Evolutionary conservation across 2,888 invertebrate species (phyloP), one percentile per base, ranked within the genome.

Genomic region (Caenorhabditis sinica): DNA sequence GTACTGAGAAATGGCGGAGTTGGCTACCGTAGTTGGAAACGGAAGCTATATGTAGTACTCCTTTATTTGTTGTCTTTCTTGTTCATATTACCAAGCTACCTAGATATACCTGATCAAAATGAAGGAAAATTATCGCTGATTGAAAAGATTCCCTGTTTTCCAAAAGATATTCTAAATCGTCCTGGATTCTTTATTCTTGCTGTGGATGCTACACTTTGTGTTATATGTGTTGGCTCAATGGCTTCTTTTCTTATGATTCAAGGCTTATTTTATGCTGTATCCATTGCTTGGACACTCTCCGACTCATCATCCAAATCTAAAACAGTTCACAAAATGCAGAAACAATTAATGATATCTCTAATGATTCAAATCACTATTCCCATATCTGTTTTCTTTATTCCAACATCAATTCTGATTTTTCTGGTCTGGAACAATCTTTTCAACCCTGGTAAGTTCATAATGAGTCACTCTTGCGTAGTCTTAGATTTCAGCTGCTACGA

Each of bases 361-460:
- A 36, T 53, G 5, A 56, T 75, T n/a, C 74, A 75, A 40, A 43
- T 65, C 4, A 30, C 43, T 1, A 51, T 77, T 28, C 77, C 77
- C 23, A 23, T 77, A 17, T 28, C 36, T 25, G 36, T 69, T 4
- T 51, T 77, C 1, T 30, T 60, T 20, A 49, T 49, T 28, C 77
- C 77, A n/a, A 36, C 20, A 0, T 23, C 30, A 2, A 28, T 45
- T 36, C 11, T 69, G 5, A 8, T 53, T 20, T 25, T 51, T 33
- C 20, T 60, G 15, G n/a, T 69, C 9, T 36, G 20, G 23, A 61
- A 25, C 2, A 61, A 51, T 20, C 20, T 36, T 5, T 69, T 33
- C 30, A 77, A 77, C 40, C 61, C 30, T 28, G 69, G 77, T 77
- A n/a, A 33, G 28, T n/a, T 20, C 9, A 9, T 58, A 20, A 20